These are phyloP conservation scores for Solenodon paradoxus DNA, from an alignment of 2,113 vertebrate species.

Conservation along the genomic window DNA sequence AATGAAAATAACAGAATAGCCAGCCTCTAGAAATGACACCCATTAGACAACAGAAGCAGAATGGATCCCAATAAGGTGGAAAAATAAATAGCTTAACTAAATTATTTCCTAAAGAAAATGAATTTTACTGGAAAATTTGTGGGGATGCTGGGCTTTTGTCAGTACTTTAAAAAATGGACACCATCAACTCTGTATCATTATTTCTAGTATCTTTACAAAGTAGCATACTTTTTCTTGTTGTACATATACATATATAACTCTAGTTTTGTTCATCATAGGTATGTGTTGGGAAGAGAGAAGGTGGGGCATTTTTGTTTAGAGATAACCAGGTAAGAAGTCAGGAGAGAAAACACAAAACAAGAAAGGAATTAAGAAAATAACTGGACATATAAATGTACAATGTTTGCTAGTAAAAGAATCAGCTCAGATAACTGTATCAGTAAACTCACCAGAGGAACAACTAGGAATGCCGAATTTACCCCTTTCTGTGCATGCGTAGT, in stretches of 20 bases:
- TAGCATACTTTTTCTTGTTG: background rate
- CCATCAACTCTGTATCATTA: background rate
- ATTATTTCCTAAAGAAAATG: constrained; percentile 27
- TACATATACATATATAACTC: background rate
- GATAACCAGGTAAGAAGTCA: background rate
- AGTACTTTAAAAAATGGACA: constrained; percentile 21
- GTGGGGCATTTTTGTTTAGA: background rate
- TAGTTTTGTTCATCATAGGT: background rate
- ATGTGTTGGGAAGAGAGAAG: background rate
- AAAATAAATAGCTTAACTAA: constrained; percentile 13
- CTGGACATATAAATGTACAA: background rate
- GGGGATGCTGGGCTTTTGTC: background rate
- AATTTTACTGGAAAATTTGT: background rate
- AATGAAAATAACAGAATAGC: background rate
- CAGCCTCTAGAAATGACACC: background rate
- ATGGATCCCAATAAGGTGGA: background rate
- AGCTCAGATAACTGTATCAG: background rate
- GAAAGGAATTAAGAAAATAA: background rate
- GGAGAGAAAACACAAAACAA: background rate
- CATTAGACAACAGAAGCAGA: background rate
- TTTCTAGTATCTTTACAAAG: background rate
- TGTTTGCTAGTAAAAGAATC: background rate
- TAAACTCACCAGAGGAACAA: background rate
- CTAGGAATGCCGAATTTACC: background rate
- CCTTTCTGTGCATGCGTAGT: too few species aligned